phyloP scores from a whole-genome alignment of 2,888 invertebrate genomes.

The Nomada fabriciana region DNA sequence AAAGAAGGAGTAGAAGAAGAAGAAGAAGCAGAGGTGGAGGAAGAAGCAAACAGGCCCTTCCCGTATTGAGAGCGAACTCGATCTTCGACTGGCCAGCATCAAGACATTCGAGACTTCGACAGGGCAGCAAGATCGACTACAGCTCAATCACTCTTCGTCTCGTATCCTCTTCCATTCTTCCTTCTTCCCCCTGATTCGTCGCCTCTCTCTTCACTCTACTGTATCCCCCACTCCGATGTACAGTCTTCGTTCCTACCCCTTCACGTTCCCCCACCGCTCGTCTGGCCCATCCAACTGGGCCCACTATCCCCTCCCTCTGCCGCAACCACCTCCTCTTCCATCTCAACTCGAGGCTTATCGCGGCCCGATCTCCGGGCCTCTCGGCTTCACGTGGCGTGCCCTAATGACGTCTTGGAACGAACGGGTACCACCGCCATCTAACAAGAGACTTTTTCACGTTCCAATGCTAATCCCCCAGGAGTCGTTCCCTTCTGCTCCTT shows the following conservation, averaged over 20 bases:
- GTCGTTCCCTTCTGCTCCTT: constrained; percentile 50
- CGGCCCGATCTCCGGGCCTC: constrained; percentile 75
- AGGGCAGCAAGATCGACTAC: constrained; percentile 83
- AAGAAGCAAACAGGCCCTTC: constrained; percentile 52
- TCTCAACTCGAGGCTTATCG: constrained; percentile 70
- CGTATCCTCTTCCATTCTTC: constrained; percentile 72
- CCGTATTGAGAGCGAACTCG: constrained; percentile 78
- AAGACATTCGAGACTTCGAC: constrained; percentile 82
- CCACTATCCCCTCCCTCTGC: constrained; percentile 36
- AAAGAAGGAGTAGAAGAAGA: constrained; percentile 7
- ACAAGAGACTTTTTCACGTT: constrained; percentile 80
- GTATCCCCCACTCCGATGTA: constrained; percentile 14
- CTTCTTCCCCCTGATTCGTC: constrained; percentile 28
- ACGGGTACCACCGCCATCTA: constrained; percentile 79
- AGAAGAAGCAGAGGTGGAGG: constrained; percentile 33
- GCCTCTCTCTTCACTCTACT: constrained; percentile 17
- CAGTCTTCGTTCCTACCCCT: neutral
- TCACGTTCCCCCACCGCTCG: constrained; percentile 12
- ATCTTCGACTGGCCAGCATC: constrained; percentile 80
- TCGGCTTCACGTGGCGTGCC: constrained; percentile 82
- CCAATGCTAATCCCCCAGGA: constrained; percentile 81
- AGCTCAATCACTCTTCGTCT: constrained; percentile 84
- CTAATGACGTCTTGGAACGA: constrained; percentile 83
- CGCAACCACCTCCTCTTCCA: constrained; percentile 34
- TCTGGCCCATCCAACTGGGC: constrained; percentile 39